Evolutionary conservation across 1,140 invertebrate genomes (phyloP).

Genomic region (Babylonia areolata): DNA sequence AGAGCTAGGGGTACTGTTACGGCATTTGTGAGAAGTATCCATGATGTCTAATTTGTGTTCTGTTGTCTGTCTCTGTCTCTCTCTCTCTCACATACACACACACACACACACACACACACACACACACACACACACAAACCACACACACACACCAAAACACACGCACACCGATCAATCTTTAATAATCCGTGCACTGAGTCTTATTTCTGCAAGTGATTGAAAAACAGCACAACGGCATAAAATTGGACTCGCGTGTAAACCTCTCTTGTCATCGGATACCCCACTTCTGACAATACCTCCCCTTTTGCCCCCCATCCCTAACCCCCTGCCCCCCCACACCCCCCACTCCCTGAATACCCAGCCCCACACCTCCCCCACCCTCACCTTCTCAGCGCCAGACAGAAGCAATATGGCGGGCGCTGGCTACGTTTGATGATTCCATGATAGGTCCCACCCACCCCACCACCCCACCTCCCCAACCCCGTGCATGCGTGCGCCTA

Average conservation of each 20-base stretch:
- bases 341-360: neutral
- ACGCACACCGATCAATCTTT: neutral
- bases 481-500: neutral
- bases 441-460: neutral
- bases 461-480: too few species aligned
- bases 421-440: neutral
- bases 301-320: too few species aligned
- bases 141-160: neutral
- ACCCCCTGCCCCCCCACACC: too few species aligned
- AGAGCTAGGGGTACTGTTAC: too few species aligned
- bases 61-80: too few species aligned
- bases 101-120: too few species aligned
- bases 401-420: neutral
- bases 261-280: too few species aligned
- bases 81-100: too few species aligned
- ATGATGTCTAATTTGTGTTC: too few species aligned
- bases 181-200: neutral
- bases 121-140: too few species aligned
- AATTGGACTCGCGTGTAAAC: neutral
- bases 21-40: too few species aligned
- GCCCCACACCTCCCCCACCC: neutral
- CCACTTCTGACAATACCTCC: too few species aligned
- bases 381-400: neutral
- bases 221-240: neutral
- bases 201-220: neutral